phyloP scores from a whole-genome alignment of 2,113 vertebrate genomes.

The Astatotilapia flaviijosephi region DNA sequence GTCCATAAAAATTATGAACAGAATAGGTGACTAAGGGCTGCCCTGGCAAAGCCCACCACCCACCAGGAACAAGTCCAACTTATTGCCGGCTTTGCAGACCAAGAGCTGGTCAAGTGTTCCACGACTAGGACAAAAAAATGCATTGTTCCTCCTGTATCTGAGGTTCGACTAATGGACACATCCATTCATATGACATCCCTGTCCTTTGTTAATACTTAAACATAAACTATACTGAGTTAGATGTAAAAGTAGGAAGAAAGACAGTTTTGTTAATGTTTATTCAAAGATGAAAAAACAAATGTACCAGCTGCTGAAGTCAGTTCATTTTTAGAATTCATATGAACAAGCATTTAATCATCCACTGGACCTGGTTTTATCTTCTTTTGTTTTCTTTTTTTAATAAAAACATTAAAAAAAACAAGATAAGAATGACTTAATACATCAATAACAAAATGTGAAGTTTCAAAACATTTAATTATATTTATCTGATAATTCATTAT shows the following conservation, averaged over 20 bases:
- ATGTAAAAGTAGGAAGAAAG: background rate
- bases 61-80: background rate
- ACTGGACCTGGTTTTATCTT: background rate
- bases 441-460: background rate
- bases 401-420: rapidly evolving
- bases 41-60: background rate
- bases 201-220: background rate
- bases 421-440: background rate
- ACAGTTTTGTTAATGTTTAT: background rate
- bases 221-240: background rate
- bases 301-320: background rate
- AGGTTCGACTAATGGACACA: background rate
- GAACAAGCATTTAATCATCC: background rate
- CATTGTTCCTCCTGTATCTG: background rate
- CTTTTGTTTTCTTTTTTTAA: background rate
- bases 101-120: background rate
- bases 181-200: background rate
- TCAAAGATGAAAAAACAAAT: background rate
- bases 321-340: background rate
- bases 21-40: background rate
- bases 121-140: rapidly evolving
- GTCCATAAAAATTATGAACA: background rate
- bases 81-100: rapidly evolving
- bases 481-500: background rate
- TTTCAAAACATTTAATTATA: background rate